Evolutionary conservation across 2,113 vertebrate genomes (phyloP).

Genomic region (Paraplagusia blochii): DNA sequence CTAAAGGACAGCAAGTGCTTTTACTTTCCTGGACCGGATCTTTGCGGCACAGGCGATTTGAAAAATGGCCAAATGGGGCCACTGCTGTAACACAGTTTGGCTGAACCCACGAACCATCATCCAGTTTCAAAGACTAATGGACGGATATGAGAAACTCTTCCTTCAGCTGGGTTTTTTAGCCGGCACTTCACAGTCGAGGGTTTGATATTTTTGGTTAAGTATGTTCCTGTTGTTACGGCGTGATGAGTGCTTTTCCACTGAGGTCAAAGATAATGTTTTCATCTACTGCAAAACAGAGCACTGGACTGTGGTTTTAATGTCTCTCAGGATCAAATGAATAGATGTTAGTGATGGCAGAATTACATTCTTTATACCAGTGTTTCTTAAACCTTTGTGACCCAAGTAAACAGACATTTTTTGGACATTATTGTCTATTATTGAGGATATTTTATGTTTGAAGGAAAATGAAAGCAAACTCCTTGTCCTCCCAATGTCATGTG

Average conservation of each 20-base stretch:
- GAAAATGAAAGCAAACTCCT: too few species aligned
- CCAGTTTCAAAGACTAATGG: slow-evolving; percentile 53
- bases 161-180: slow-evolving; percentile 35
- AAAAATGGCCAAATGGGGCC: slow-evolving; percentile 45
- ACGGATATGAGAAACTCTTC: slow-evolving; percentile 49
- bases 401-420: too few species aligned
- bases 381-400: too few species aligned
- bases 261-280: slow-evolving; percentile 11
- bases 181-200: slow-evolving; percentile 35
- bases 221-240: slow-evolving; percentile 29
- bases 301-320: too few species aligned
- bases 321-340: too few species aligned
- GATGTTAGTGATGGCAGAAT: too few species aligned
- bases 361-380: too few species aligned
- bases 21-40: slow-evolving; percentile 53
- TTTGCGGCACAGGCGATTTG: slow-evolving; percentile 45
- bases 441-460: too few species aligned
- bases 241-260: slow-evolving; percentile 36
- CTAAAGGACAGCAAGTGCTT: slow-evolving; percentile 63
- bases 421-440: too few species aligned
- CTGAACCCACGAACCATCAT: slow-evolving; percentile 32
- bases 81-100: slow-evolving; percentile 43
- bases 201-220: slow-evolving; percentile 45
- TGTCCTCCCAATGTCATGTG: too few species aligned
- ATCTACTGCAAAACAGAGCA: not conserved